Conservation (phyloP, 2,888 invertebrate genomes). For the Limnephilus auricula region DNA sequence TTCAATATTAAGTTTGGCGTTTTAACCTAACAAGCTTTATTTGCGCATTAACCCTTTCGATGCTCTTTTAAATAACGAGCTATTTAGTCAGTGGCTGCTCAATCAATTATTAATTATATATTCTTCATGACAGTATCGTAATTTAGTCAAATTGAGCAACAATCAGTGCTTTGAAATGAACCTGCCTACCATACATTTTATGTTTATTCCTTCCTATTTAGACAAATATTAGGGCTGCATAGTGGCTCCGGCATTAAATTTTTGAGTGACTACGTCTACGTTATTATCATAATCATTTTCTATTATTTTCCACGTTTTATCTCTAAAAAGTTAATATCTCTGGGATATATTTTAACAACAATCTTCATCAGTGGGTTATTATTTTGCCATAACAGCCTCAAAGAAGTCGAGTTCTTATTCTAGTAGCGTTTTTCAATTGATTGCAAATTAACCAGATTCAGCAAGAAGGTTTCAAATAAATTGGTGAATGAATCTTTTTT, state of each 20-base stretch:
- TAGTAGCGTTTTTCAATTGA: background rate
- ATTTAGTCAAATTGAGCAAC: background rate
- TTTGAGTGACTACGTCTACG: background rate
- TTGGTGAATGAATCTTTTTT: background rate
- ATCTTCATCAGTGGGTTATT: background rate
- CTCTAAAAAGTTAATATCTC: background rate
- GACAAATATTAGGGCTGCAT: background rate
- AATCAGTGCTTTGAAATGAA: background rate
- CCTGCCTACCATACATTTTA: background rate
- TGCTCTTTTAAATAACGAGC: background rate
- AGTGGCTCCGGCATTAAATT: background rate
- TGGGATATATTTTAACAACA: background rate
- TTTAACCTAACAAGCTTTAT: constrained; percentile 59
- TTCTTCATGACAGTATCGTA: background rate
- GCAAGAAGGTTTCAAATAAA: background rate
- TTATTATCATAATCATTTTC: background rate
- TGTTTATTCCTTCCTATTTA: background rate
- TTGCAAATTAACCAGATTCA: background rate
- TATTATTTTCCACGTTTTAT: background rate
- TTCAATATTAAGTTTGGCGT: constrained; percentile 57
- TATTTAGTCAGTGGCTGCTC: background rate
- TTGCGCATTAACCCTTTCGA: constrained; percentile 51
- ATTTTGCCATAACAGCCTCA: background rate
- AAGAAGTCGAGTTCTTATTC: background rate
- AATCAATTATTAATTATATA: background rate